phyloP scores from a whole-genome alignment of 2,888 invertebrate species.

The Steinernema scapterisci region DNA sequence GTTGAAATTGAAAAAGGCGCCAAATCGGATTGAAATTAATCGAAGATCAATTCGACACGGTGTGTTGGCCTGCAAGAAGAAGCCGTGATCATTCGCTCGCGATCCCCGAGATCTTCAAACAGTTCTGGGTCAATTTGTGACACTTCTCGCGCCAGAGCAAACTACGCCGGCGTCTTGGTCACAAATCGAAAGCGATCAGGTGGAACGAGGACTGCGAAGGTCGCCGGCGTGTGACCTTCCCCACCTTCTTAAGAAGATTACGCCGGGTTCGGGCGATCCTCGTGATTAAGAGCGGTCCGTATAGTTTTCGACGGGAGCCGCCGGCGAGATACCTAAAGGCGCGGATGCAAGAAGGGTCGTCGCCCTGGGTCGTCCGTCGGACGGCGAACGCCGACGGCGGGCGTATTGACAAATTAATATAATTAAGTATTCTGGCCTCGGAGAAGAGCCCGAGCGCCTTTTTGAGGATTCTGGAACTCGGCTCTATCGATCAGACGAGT shows the following conservation, averaged over 20 bases:
- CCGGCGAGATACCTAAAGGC: slow-evolving; percentile 1
- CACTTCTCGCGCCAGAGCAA: no score
- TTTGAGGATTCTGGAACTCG: no score
- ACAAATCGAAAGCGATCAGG: no score
- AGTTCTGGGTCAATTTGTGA: no score
- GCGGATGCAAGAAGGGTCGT: slow-evolving; percentile 3
- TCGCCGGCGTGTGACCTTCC: background rate
- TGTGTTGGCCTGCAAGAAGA: no score
- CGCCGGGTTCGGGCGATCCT: background rate
- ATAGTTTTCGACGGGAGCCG: background rate
- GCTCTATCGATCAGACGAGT: no score
- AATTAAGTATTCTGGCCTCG: slow-evolving; percentile 24
- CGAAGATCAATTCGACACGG: no score
- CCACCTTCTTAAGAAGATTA: background rate
- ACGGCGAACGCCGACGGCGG: slow-evolving; percentile 8
- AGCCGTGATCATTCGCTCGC: no score
- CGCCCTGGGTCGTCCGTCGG: background rate
- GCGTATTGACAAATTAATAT: slow-evolving; percentile 30
- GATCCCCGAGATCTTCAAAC: no score
- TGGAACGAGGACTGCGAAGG: background rate
- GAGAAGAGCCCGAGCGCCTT: background rate
- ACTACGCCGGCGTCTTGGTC: no score
- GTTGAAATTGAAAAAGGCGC: no score
- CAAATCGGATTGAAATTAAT: no score
- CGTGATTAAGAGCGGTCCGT: background rate